phyloP scores from a whole-genome alignment of 37 sponge, comb jelly and placozoan species.

The Agelas oroides region DNA sequence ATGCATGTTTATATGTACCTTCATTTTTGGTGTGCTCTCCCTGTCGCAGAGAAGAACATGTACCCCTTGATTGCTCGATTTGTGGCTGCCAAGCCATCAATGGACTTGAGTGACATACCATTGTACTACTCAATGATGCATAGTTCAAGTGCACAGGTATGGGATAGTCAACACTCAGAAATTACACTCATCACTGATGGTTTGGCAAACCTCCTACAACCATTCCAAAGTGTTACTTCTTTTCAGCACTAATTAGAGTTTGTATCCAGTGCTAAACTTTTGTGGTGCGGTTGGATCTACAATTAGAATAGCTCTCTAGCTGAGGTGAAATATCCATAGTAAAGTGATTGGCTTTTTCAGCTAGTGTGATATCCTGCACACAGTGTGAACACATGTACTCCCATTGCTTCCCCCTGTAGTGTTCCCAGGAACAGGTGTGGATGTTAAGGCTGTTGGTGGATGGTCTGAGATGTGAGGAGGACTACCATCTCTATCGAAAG shows the following conservation, averaged over 20 bases:
- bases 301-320: too few relatives aligned
- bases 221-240: too few relatives aligned
- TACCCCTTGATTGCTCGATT: constrained; percentile 47
- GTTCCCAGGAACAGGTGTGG: constrained; percentile 67
- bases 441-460: constrained; percentile 63
- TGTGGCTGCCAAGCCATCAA: constrained; percentile 58
- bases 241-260: too few relatives aligned
- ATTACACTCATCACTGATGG: too few relatives aligned
- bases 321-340: too few relatives aligned
- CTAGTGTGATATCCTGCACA: too few relatives aligned
- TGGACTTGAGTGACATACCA: constrained; percentile 66
- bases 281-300: too few relatives aligned
- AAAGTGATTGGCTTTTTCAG: too few relatives aligned
- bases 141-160: constrained; percentile 69
- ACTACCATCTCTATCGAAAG: constrained; percentile 60
- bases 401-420: constrained; percentile 2
- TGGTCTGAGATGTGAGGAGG: constrained; percentile 64
- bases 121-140: constrained; percentile 51
- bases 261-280: too few relatives aligned
- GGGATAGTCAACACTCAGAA: too few relatives aligned
- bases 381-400: too few relatives aligned
- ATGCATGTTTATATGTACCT: not conserved
- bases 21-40: not conserved
- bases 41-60: constrained; percentile 55
- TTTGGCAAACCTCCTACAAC: too few relatives aligned